Percentiles rank a stretch among this genome's conserved stretches.
Evolutionary conservation across 2,797 vertebrate species (phyloP).

Genomic region (Emys orbicularis): DNA sequence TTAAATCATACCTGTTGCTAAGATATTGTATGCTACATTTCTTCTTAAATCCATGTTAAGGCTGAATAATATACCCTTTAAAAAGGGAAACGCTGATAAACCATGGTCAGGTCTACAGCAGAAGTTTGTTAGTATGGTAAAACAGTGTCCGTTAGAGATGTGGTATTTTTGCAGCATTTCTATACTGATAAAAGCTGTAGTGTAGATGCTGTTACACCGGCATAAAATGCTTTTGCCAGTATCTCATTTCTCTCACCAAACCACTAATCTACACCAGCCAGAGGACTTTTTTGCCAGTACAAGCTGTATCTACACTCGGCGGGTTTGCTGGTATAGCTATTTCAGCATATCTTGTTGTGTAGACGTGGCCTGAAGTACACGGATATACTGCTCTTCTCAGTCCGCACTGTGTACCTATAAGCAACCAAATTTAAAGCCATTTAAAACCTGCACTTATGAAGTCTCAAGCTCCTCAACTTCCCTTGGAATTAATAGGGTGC

Average conservation of each 20-base stretch:
- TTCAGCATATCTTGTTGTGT: neutral
- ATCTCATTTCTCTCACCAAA: neutral
- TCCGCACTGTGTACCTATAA: accelerated
- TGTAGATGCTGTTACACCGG: neutral
- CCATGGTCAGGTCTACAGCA: neutral
- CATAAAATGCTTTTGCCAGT: neutral
- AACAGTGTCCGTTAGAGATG: neutral
- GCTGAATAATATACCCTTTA: neutral
- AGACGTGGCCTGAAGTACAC: neutral
- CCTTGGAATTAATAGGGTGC: neutral
- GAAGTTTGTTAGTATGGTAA: neutral
- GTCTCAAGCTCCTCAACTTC: neutral
- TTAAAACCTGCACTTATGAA: neutral
- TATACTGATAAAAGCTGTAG: neutral
- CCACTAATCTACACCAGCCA: neutral
- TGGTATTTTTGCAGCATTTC: neutral
- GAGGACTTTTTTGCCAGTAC: neutral
- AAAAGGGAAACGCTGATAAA: neutral
- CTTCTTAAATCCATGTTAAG: neutral
- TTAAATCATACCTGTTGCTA: neutral
- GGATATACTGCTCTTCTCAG: neutral
- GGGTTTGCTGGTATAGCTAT: neutral
- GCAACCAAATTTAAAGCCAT: neutral
- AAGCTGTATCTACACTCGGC: neutral
- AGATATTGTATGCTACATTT: neutral